Conservation (phyloP, 2,888 invertebrate genomes). For the Pyrochroa serraticornis region DNA sequence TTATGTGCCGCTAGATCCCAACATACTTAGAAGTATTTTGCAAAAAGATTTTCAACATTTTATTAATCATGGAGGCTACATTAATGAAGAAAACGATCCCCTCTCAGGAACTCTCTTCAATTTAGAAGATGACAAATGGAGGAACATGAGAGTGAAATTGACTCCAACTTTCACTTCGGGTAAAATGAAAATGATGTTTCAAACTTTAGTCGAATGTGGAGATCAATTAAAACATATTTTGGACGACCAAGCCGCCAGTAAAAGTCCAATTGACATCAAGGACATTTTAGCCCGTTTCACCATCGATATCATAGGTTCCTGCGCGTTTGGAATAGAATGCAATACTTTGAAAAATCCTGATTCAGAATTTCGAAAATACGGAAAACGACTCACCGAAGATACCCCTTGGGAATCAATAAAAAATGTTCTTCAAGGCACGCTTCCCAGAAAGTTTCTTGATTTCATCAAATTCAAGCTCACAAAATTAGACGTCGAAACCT, state of each 20-base stretch:
- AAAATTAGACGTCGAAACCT: conserved; percentile 21
- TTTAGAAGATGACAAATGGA: conserved; percentile 31
- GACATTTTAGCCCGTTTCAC: conserved; percentile 62
- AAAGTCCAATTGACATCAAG: conserved; percentile 39
- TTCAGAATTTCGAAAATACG: conserved; percentile 56
- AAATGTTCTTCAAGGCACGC: background rate
- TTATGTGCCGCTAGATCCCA: conserved; percentile 57
- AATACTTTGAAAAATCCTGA: conserved; percentile 61
- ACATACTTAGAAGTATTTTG: conserved; percentile 57
- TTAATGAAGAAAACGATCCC: conserved; percentile 57
- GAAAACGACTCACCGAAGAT: conserved; percentile 31
- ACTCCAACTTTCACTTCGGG: conserved; percentile 37
- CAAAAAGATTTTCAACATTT: conserved; percentile 29
- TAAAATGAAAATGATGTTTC: conserved; percentile 38
- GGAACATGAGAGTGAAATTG: conserved; percentile 30
- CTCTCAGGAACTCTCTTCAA: conserved; percentile 28
- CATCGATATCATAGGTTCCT: conserved; percentile 64
- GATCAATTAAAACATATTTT: conserved; percentile 42
- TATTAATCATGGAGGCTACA: conserved; percentile 55
- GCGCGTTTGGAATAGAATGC: conserved; percentile 65
- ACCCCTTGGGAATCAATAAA: background rate
- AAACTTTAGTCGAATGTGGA: conserved; percentile 21
- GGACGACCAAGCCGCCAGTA: conserved; percentile 29
- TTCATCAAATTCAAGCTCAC: conserved; percentile 15
- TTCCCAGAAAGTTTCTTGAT: background rate